Percentiles rank a stretch among this genome's conserved stretches.
These are phyloP conservation scores for Seladonia tumulorum DNA, from an alignment of 2,888 invertebrate species.

Conservation along the genomic window DNA sequence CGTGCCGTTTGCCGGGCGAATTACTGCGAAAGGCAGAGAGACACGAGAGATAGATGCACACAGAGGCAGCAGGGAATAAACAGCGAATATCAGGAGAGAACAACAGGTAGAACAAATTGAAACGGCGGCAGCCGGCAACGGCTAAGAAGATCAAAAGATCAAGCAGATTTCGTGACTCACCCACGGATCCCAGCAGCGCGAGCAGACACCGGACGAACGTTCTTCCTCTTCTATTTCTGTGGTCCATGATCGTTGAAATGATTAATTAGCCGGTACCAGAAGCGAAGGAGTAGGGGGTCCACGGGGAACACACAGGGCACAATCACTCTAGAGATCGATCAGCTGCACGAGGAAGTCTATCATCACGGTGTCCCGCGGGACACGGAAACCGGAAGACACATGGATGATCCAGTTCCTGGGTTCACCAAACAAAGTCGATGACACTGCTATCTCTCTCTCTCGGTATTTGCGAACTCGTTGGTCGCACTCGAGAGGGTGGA, in stretches of 20 bases:
- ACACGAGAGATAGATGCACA: background rate
- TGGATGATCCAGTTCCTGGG: background rate
- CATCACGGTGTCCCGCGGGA: background rate
- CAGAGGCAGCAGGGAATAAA: background rate
- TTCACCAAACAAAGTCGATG: slow-evolving; percentile 10
- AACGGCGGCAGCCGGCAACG: background rate
- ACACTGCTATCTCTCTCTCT: background rate
- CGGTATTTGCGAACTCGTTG: slow-evolving; percentile 4
- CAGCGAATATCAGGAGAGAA: background rate
- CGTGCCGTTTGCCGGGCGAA: background rate
- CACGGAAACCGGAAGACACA: slow-evolving; percentile 1
- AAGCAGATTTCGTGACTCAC: slow-evolving; percentile 48
- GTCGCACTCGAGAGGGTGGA: background rate
- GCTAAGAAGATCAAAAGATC: slow-evolving; percentile 12
- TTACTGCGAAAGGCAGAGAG: background rate
- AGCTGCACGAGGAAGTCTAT: background rate
- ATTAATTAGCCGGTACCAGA: background rate
- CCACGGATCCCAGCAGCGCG: slow-evolving; percentile 55
- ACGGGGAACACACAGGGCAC: background rate
- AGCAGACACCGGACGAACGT: slow-evolving; percentile 43
- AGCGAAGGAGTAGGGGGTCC: background rate
- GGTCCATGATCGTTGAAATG: background rate
- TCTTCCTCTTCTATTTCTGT: slow-evolving; percentile 17
- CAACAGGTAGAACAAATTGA: slow-evolving; percentile 24
- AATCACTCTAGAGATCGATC: slow-evolving; percentile 3